Evolutionary conservation across 2,888 invertebrate species (phyloP).

Genomic region (Gibbula magus): DNA sequence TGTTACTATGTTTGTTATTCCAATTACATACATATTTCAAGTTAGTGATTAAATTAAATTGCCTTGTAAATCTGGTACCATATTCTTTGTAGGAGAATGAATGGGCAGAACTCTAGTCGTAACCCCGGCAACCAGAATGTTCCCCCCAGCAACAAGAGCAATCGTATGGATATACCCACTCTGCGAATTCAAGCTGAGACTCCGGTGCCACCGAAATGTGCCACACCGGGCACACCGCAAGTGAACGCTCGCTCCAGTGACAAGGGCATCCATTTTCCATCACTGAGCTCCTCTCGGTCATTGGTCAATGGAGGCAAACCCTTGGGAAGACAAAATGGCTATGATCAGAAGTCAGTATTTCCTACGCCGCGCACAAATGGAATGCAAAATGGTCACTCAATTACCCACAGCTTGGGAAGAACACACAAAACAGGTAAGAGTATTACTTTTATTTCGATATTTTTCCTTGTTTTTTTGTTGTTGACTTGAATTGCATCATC

Average conservation of each 20-base stretch:
- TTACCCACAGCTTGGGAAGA: neutral
- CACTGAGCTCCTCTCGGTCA: constrained; percentile 44
- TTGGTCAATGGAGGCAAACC: constrained; percentile 56
- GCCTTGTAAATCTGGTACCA: too few species aligned
- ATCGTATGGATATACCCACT: constrained; percentile 55
- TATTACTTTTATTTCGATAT: neutral
- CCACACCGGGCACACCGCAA: constrained; percentile 52
- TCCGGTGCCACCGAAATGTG: constrained; percentile 57
- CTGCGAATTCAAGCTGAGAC: constrained; percentile 66
- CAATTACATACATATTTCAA: too few species aligned
- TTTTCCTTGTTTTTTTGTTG: neutral
- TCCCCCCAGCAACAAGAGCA: constrained; percentile 1
- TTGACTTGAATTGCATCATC: neutral
- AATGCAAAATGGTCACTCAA: neutral
- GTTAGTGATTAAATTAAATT: too few species aligned
- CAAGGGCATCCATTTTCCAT: constrained; percentile 42
- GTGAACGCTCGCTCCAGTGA: constrained; percentile 35
- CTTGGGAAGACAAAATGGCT: constrained; percentile 35
- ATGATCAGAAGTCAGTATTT: constrained; percentile 22
- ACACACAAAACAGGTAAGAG: constrained; percentile 11
- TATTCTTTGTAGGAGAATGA: constrained; percentile 61
- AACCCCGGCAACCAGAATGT: constrained; percentile 22
- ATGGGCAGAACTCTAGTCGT: constrained; percentile 52
- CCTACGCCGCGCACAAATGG: constrained; percentile 7
- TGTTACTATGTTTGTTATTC: too few species aligned